Conservation (phyloP, 2,113 vertebrate species). For the Pionites leucogaster region DNA sequence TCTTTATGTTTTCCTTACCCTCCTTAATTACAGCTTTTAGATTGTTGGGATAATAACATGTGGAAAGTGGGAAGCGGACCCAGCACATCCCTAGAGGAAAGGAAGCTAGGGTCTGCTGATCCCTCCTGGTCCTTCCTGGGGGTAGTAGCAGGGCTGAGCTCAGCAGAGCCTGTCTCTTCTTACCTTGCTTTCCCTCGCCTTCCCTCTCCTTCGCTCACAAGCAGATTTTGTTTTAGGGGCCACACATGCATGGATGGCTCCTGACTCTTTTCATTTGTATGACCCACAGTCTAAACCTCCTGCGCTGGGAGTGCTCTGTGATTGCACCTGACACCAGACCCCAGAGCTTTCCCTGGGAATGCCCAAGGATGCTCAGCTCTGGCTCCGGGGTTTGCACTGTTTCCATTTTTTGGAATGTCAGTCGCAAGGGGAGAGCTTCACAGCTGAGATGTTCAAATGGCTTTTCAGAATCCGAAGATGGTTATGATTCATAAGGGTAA, state of each 20-base stretch:
- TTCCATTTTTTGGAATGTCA: neutral
- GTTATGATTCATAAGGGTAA: neutral
- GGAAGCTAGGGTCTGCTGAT: neutral
- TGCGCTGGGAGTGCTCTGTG: rapidly evolving
- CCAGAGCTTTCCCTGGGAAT: neutral
- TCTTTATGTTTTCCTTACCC: neutral
- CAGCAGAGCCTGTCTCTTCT: neutral
- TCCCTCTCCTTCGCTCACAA: neutral
- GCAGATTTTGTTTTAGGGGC: neutral
- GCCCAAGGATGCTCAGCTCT: neutral
- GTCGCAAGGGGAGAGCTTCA: neutral
- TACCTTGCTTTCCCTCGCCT: neutral
- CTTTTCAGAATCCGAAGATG: neutral
- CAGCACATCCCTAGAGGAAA: rapidly evolving
- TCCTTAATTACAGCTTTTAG: neutral
- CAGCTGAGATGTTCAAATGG: neutral
- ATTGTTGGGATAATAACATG: rapidly evolving
- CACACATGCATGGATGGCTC: rapidly evolving
- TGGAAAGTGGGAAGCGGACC: rapidly evolving
- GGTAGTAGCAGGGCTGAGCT: neutral
- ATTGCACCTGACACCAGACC: rapidly evolving
- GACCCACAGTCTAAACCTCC: rapidly evolving
- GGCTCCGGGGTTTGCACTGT: neutral
- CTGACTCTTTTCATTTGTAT: neutral
- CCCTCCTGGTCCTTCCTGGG: neutral